These are phyloP conservation scores for Scomber colias DNA, from an alignment of 2,113 vertebrate species.

Conservation along the genomic window DNA sequence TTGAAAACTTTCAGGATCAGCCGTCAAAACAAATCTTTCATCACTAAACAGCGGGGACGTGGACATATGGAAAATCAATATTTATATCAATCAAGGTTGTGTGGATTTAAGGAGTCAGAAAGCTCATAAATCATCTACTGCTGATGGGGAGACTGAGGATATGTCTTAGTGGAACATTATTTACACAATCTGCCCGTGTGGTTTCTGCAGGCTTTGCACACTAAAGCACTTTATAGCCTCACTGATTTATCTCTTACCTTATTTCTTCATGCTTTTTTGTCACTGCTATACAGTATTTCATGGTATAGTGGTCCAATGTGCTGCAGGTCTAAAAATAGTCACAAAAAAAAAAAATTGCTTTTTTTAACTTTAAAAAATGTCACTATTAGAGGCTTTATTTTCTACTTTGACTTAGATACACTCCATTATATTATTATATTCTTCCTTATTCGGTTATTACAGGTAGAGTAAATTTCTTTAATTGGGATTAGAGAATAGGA, in stretches of 20 bases:
- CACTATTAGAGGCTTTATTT: not conserved
- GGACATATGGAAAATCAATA: slow-evolving; percentile 28
- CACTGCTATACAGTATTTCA: not conserved
- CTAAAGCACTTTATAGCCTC: not conserved
- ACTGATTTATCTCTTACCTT: slow-evolving; percentile 17
- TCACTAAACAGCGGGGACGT: not conserved
- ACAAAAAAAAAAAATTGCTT: no score
- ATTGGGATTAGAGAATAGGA: no score
- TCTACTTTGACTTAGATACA: no score
- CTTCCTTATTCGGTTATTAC: no score
- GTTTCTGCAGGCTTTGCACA: slow-evolving; percentile 25
- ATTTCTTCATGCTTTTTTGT: slow-evolving; percentile 13
- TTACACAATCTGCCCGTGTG: slow-evolving; percentile 39
- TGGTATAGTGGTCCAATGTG: not conserved
- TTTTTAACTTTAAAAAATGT: no score
- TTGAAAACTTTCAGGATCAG: not conserved
- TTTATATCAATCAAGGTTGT: slow-evolving; percentile 32
- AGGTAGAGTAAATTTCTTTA: no score
- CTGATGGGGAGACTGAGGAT: not conserved
- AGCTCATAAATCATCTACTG: slow-evolving; percentile 32
- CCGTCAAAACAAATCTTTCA: not conserved
- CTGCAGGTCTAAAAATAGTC: not conserved
- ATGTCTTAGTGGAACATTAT: slow-evolving; percentile 38
- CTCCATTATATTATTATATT: no score
- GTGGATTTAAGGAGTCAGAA: slow-evolving; percentile 16